A percentile compares a stretch with the other conserved stretches of the same genome.
phyloP scores from a whole-genome alignment of 2,113 vertebrate genomes.

The Thinocorus orbignyianus region DNA sequence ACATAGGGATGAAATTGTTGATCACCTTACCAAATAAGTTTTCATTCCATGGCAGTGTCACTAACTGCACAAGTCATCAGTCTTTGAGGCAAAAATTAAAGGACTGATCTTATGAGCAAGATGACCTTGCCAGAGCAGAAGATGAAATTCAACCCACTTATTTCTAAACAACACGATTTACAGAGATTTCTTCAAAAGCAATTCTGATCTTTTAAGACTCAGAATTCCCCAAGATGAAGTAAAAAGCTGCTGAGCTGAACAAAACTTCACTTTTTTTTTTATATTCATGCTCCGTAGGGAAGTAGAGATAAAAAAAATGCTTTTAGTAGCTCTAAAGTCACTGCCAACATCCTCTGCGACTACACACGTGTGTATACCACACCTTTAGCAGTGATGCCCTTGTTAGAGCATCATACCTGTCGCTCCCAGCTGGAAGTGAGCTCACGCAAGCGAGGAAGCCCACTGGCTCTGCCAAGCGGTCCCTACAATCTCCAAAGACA shows the following conservation, averaged over 20 bases:
- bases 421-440: neutral
- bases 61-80: neutral
- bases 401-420: neutral
- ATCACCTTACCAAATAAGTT: neutral
- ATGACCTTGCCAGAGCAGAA: constrained; percentile 26
- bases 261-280: neutral
- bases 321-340: neutral
- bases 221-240: constrained; percentile 7
- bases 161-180: constrained; percentile 10
- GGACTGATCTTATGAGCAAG: neutral
- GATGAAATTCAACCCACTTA: neutral
- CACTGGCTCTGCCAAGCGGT: neutral
- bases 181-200: constrained; percentile 20
- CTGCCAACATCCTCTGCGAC: neutral
- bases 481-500: neutral
- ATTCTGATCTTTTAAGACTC: constrained; percentile 20
- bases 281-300: neutral
- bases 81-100: constrained; percentile 21
- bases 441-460: neutral
- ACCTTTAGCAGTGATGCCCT: neutral
- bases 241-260: constrained; percentile 10
- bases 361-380: accelerated
- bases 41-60: neutral
- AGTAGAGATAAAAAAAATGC: neutral
- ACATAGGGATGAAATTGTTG: neutral